These are phyloP conservation scores for Cyrtodaria siliqua DNA, from an alignment of 2,888 invertebrate genomes.

Conservation along the genomic window DNA sequence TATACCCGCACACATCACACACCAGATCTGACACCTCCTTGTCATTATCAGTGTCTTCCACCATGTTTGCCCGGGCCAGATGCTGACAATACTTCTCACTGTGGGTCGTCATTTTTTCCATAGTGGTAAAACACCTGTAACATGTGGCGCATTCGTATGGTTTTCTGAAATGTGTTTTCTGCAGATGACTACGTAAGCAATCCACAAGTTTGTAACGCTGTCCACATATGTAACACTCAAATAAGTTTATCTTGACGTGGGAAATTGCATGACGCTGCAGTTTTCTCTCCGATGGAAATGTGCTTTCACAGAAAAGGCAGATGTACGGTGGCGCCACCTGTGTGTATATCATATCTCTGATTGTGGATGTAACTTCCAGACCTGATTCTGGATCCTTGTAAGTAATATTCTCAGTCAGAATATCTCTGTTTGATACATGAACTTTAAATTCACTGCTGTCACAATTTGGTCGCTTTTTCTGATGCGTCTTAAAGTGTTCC, in stretches of 20 bases:
- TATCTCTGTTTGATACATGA: conserved; percentile 10
- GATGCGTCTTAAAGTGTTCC: conserved; percentile 38
- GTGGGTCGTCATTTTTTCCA: neutral
- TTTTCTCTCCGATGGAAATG: neutral
- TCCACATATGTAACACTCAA: conserved; percentile 37
- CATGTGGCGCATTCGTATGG: conserved; percentile 36
- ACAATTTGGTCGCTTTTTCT: conserved; percentile 26
- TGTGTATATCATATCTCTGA: conserved; percentile 17
- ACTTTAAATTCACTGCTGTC: neutral
- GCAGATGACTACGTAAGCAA: conserved; percentile 23
- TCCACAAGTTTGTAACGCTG: conserved; percentile 5
- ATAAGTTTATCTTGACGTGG: conserved; percentile 17
- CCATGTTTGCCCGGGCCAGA: neutral
- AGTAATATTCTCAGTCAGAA: conserved; percentile 11
- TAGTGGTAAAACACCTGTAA: conserved; percentile 12
- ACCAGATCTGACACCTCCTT: neutral
- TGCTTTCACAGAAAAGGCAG: conserved; percentile 15
- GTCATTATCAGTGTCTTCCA: too few species aligned
- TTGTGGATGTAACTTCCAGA: conserved; percentile 19
- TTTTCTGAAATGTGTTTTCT: conserved; percentile 30
- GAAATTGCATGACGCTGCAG: conserved; percentile 8
- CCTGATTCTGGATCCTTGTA: conserved; percentile 15
- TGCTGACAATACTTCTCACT: conserved; percentile 2
- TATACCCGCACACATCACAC: conserved; percentile 18
- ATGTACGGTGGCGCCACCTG: neutral